phyloP scores from a whole-genome alignment of 2,888 invertebrate species.

The Pammene aurita region DNA sequence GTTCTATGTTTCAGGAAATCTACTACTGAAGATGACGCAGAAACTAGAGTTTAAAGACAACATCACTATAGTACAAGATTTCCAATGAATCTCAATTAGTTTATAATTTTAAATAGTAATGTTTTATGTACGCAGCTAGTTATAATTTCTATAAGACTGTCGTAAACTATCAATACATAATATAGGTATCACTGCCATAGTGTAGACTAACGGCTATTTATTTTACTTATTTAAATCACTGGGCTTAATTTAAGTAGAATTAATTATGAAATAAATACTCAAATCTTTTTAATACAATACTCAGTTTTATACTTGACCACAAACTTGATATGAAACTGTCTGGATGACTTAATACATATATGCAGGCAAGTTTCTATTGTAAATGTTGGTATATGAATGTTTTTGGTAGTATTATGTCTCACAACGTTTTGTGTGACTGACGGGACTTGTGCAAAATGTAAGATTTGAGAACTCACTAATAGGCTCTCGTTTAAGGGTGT shows the following conservation, averaged over 20 bases:
- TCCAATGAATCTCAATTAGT: slow-evolving; percentile 82
- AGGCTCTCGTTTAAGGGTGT: not conserved
- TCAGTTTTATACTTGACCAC: slow-evolving; percentile 1
- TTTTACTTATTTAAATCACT: slow-evolving; percentile 52
- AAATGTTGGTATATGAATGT: not conserved
- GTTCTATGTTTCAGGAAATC: slow-evolving; percentile 72
- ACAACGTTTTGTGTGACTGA: slow-evolving; percentile 38
- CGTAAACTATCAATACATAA: slow-evolving; percentile 57
- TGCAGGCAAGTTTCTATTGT: not conserved
- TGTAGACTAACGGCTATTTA: slow-evolving; percentile 60
- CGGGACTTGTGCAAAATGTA: slow-evolving; percentile 50
- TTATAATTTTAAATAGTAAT: slow-evolving; percentile 60
- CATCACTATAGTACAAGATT: slow-evolving; percentile 72
- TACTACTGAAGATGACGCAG: slow-evolving; percentile 82
- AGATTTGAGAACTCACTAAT: slow-evolving; percentile 22
- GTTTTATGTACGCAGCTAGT: slow-evolving; percentile 50
- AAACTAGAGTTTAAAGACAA: slow-evolving; percentile 74
- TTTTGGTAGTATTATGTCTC: slow-evolving; percentile 9
- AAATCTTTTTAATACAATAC: not conserved
- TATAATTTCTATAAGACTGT: slow-evolving; percentile 74
- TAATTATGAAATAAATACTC: slow-evolving; percentile 33
- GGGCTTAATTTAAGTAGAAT: slow-evolving; percentile 25
- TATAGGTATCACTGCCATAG: slow-evolving; percentile 75
- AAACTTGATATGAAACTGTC: too few relatives aligned
- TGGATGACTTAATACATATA: too few relatives aligned